Evolutionary conservation across 2,113 vertebrate genomes (phyloP), one percentile per base, ranked within the genome.

Genomic region (Anolis sagrei): DNA sequence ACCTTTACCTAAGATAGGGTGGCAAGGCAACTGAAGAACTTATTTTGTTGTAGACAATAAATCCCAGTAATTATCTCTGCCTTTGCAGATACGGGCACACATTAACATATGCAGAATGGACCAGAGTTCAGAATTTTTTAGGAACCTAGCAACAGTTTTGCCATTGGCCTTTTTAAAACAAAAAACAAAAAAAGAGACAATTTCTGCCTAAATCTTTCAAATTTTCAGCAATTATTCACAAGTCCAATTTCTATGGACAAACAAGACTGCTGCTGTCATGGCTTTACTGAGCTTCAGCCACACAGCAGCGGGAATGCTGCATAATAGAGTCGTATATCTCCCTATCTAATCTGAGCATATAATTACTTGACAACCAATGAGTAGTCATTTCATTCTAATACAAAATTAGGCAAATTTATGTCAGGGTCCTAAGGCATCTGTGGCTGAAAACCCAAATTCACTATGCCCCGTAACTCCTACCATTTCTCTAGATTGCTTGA

Each of bases 321-420:
- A 90, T 87, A 91, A 13, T n/a, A 93, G 89, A 81, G 82, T 81
- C 82, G 81, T 76, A 88, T 51, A 85, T 91, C 91, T 86, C 83
- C 82, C 79, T 90, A 76, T 83, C 85, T 89, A 93, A 93, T 87
- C 86, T 91, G 91, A 94, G 89, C 86, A 11, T 87, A 89, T 90
- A 92, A 94, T 92, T 92, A 92, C 89, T 93, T 78, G 87, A 91
- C 91, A 94, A 90, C 81, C 91, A 94, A 91, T 93, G 89, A 91
- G 90, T 81, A 10, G 82, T 91, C 76, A 44, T 84, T 93, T 92
- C 86, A 88, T 88, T 94, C 89, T 90, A 78, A 89, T 89, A 92
- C 18, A 92, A 88, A 93, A 93, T 90, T 84, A 78, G 83, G 83
- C 87, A 89, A 86, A 93, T 92, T 93, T 91, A 88, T 78, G 77